These are phyloP conservation scores for Barypeithes pellucidus DNA, from an alignment of 2,888 invertebrate species.

Conservation along the genomic window DNA sequence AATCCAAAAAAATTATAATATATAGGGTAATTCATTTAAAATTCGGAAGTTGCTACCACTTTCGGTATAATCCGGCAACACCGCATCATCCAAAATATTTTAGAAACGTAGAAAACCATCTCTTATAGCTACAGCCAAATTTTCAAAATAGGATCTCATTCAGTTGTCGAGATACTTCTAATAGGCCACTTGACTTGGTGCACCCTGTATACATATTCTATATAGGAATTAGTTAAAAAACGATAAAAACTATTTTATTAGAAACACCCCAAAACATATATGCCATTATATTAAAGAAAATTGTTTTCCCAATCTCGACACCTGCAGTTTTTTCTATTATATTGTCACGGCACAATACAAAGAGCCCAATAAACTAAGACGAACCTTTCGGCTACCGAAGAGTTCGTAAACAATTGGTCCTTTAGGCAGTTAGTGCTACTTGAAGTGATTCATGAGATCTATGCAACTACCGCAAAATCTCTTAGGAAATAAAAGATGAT, in stretches of 20 bases:
- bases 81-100: no score
- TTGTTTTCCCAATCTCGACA: constrained; percentile 63
- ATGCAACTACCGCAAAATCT: constrained; percentile 10
- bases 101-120: no score
- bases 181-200: no score
- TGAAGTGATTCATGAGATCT: constrained; percentile 41
- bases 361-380: constrained; percentile 69
- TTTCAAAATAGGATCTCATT: no score
- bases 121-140: no score
- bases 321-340: constrained; percentile 70
- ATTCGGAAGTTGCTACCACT: no score
- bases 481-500: not conserved
- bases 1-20: no score
- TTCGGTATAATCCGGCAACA: no score
- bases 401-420: constrained; percentile 69
- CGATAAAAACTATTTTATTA: not conserved
- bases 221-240: no score
- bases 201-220: no score
- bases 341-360: constrained; percentile 71
- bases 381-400: constrained; percentile 68
- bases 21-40: no score
- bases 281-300: not conserved
- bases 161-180: no score
- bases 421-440: constrained; percentile 55
- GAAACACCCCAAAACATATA: not conserved